Evolutionary conservation across 2,113 vertebrate genomes (phyloP).

Genomic region (Spheniscus mendiculus): DNA sequence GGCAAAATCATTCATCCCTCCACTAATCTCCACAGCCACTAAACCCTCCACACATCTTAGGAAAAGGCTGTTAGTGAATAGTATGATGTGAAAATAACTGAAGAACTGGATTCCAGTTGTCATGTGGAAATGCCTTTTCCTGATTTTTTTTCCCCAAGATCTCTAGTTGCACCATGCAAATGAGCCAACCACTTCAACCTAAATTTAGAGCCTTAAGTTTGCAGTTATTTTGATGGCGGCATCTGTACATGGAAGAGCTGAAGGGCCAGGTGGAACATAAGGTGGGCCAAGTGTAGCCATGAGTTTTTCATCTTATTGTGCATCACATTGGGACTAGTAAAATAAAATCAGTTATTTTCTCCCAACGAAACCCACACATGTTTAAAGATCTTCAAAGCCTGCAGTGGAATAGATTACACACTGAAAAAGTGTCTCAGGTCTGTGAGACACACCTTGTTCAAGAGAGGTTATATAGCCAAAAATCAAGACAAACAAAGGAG

Average conservation of each 20-base stretch:
- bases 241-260: neutral
- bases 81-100: neutral
- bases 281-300: neutral
- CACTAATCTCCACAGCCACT: neutral
- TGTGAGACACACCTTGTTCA: constrained; percentile 7
- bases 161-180: neutral
- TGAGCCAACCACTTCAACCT: neutral
- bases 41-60: neutral
- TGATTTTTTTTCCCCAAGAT: neutral
- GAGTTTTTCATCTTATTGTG: neutral
- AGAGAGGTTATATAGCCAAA: neutral
- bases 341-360: neutral
- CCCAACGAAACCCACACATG: neutral
- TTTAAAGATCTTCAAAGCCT: constrained; percentile 1
- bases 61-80: neutral
- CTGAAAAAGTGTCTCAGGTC: neutral
- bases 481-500: neutral
- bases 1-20: neutral
- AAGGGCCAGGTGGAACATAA: neutral
- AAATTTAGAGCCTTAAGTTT: neutral
- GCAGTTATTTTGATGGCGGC: neutral
- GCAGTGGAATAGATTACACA: neutral
- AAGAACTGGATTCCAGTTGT: neutral
- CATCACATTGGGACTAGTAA: neutral
- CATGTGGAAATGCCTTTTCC: neutral